A percentile compares a stretch with the other conserved stretches of the same genome.
Conservation (phyloP, 2,888 invertebrate species). For the Heliothis peltigera region DNA sequence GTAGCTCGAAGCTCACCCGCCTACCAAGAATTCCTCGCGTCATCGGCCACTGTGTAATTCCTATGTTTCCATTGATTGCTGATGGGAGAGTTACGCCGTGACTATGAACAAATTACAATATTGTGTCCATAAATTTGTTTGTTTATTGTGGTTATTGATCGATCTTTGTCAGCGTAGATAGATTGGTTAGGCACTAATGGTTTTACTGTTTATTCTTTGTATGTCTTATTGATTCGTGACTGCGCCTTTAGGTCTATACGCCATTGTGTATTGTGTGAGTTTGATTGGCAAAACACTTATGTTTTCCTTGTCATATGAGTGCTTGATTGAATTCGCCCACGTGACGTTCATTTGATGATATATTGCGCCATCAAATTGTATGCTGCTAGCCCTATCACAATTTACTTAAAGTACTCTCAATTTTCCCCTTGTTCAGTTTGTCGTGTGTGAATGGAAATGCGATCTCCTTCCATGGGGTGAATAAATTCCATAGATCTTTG, state of each 20-base stretch:
- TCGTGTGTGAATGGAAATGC: slow-evolving; percentile 74
- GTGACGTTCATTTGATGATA: slow-evolving; percentile 58
- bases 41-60: slow-evolving; percentile 63
- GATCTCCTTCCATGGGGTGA: slow-evolving; percentile 74
- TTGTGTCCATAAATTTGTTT: slow-evolving; percentile 28
- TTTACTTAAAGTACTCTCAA: slow-evolving; percentile 67
- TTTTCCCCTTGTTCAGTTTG: slow-evolving; percentile 65
- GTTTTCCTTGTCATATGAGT: slow-evolving; percentile 19
- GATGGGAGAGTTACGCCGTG: slow-evolving; percentile 35
- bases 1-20: slow-evolving; percentile 59
- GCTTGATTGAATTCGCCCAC: slow-evolving; percentile 39
- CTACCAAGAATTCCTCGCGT: slow-evolving; percentile 65
- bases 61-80: slow-evolving; percentile 66
- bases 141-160: slow-evolving; percentile 29
- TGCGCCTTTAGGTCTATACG: neutral
- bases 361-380: slow-evolving; percentile 59
- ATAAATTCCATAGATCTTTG: slow-evolving; percentile 77
- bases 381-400: slow-evolving; percentile 63
- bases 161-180: slow-evolving; percentile 23
- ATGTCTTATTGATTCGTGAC: neutral
- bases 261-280: neutral
- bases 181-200: slow-evolving; percentile 25
- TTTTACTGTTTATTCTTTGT: slow-evolving; percentile 2
- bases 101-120: slow-evolving; percentile 42
- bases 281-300: slow-evolving; percentile 43